phyloP scores from a whole-genome alignment of 1,140 invertebrate species.

The Oryctes rhinoceros region DNA sequence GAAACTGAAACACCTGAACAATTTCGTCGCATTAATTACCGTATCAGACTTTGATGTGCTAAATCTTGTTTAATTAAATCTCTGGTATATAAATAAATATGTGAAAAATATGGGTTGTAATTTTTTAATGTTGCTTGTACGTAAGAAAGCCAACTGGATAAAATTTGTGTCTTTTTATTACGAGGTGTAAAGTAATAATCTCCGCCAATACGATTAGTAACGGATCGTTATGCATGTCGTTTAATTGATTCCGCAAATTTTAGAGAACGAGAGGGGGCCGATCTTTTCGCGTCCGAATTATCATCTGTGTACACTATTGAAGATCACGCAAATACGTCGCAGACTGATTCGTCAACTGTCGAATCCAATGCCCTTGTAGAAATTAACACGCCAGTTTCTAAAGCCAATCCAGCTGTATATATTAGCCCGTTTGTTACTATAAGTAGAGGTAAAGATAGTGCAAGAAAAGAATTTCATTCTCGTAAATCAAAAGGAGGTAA shows the following conservation, averaged over 20 bases:
- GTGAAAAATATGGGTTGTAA: no score
- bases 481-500: constrained; percentile 43
- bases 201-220: no score
- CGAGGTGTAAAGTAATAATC: no score
- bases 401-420: constrained; percentile 43
- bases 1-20: no score
- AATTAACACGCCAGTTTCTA: not conserved
- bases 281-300: not conserved
- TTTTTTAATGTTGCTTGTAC: no score
- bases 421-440: constrained; percentile 59
- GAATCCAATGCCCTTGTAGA: not conserved
- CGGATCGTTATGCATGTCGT: no score
- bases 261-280: not conserved
- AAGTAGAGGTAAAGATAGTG: constrained; percentile 53
- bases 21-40: no score
- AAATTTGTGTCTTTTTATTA: no score
- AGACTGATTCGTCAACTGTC: not conserved
- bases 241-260: not conserved
- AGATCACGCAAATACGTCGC: not conserved
- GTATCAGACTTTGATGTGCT: no score
- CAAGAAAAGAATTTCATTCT: constrained; percentile 51
- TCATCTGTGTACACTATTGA: not conserved
- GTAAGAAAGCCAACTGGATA: no score
- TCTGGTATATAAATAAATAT: no score
- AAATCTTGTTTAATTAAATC: no score